phyloP scores from a whole-genome alignment of 2,113 vertebrate species.

The Channa argus region DNA sequence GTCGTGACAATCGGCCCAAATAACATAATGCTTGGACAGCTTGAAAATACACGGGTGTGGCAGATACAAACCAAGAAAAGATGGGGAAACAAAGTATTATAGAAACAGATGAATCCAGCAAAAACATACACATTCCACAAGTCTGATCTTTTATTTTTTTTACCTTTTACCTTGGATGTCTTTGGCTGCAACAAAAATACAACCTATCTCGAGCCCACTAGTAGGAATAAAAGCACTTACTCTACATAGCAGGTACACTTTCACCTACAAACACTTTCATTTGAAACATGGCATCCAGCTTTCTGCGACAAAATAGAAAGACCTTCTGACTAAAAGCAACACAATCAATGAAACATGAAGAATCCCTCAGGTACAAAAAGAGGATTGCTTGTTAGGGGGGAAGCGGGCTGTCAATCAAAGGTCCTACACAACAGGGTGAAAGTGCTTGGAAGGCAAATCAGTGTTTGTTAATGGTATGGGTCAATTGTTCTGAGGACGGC shows the following conservation, averaged over 20 bases:
- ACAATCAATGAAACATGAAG: slow-evolving; percentile 79
- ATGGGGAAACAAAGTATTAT: slow-evolving; percentile 15
- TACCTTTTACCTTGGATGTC: slow-evolving; percentile 5
- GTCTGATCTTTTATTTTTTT: slow-evolving; percentile 33
- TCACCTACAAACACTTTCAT: slow-evolving; percentile 51
- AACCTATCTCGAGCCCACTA: slow-evolving; percentile 2
- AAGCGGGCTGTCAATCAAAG: slow-evolving; percentile 65
- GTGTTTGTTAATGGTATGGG: slow-evolving; percentile 70
- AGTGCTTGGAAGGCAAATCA: slow-evolving; percentile 65
- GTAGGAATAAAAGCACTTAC: slow-evolving; percentile 50
- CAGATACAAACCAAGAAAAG: slow-evolving; percentile 14
- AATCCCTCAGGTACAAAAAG: slow-evolving; percentile 62
- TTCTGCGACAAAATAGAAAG: slow-evolving; percentile 53
- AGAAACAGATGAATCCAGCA: slow-evolving; percentile 13
- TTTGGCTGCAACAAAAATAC: slow-evolving; percentile 36
- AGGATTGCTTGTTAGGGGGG: slow-evolving; percentile 64
- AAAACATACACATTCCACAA: slow-evolving; percentile 7
- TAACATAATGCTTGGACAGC: slow-evolving; percentile 18
- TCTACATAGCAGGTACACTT: slow-evolving; percentile 58
- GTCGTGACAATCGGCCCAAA: slow-evolving; percentile 45
- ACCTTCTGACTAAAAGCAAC: slow-evolving; percentile 68
- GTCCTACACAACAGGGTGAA: slow-evolving; percentile 45
- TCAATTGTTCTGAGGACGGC: slow-evolving; percentile 65
- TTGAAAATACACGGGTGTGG: slow-evolving; percentile 29
- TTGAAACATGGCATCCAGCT: slow-evolving; percentile 47